Percentiles rank a stretch among this genome's conserved stretches.
Conservation (phyloP, 1,140 invertebrate genomes). For the Heliothis virescens region DNA sequence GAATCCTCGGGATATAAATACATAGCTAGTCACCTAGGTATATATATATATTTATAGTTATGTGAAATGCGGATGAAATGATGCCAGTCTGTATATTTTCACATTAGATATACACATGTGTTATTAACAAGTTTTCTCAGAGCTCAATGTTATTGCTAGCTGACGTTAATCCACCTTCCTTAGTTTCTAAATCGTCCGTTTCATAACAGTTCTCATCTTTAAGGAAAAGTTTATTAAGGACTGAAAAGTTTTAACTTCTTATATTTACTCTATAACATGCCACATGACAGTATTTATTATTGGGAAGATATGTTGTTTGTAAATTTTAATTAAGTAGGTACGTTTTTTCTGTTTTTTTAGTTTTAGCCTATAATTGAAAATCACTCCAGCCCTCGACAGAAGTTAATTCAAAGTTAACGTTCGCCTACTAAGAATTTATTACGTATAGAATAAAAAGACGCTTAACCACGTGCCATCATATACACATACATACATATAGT, state of each 20-base stretch:
- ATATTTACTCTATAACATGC: background rate
- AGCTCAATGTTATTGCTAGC: background rate
- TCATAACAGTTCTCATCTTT: background rate
- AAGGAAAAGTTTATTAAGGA: too few species aligned
- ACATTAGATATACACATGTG: background rate
- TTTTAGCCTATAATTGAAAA: background rate
- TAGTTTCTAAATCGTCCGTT: background rate
- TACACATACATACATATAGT: constrained; percentile 61
- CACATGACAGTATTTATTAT: too few species aligned
- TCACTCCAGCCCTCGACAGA: constrained; percentile 1
- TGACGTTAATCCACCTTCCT: background rate
- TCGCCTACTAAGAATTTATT: constrained; percentile 57
- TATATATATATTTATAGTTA: too few species aligned
- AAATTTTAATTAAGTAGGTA: too few species aligned
- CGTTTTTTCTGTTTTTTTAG: too few species aligned
- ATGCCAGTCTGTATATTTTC: background rate
- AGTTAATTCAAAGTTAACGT: constrained; percentile 51
- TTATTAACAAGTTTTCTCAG: background rate
- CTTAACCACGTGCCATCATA: constrained; percentile 71
- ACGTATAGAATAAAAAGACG: constrained; percentile 59
- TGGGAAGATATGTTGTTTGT: too few species aligned
- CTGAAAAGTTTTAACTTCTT: too few species aligned
- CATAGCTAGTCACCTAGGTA: too few species aligned
- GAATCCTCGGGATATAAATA: too few species aligned
- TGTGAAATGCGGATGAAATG: background rate